These are phyloP conservation scores for Ischnus inquisitorius DNA, from an alignment of 2,888 invertebrate species.

Conservation along the genomic window DNA sequence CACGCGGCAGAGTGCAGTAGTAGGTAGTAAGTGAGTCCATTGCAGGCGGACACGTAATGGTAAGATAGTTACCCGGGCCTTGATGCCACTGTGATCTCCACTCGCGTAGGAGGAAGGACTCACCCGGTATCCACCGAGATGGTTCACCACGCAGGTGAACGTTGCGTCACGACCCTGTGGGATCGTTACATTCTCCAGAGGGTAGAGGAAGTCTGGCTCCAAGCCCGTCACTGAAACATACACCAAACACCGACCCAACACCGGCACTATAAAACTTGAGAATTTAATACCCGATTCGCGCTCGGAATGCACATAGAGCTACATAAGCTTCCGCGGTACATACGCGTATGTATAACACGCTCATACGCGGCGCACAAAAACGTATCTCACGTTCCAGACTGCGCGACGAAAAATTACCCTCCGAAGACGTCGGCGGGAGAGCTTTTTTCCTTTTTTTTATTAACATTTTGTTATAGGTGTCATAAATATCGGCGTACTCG, in stretches of 20 bases:
- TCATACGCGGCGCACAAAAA: background rate
- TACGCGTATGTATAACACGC: background rate
- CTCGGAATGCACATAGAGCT: background rate
- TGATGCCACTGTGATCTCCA: slow-evolving; percentile 84
- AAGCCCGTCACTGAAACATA: slow-evolving; percentile 88
- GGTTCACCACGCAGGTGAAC: slow-evolving; percentile 94
- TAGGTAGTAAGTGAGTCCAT: slow-evolving; percentile 78
- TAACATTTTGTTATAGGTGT: background rate
- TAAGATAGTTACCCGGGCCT: slow-evolving; percentile 84
- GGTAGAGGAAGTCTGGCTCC: slow-evolving; percentile 93
- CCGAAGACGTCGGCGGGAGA: background rate
- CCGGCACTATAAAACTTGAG: slow-evolving; percentile 15
- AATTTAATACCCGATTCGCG: slow-evolving; percentile 10
- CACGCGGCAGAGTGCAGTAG: slow-evolving; percentile 76
- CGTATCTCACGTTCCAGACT: slow-evolving; percentile 3
- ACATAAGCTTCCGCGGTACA: background rate
- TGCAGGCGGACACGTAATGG: slow-evolving; percentile 82
- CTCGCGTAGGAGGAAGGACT: slow-evolving; percentile 88
- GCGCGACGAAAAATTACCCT: background rate
- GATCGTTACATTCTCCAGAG: slow-evolving; percentile 94
- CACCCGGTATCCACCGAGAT: slow-evolving; percentile 93
- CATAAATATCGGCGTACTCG: background rate
- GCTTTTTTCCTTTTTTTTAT: too few relatives aligned
- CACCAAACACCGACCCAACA: slow-evolving; percentile 21
- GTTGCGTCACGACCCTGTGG: slow-evolving; percentile 93